Conservation (phyloP, 2,113 vertebrate species). For the Morone saxatilis region DNA sequence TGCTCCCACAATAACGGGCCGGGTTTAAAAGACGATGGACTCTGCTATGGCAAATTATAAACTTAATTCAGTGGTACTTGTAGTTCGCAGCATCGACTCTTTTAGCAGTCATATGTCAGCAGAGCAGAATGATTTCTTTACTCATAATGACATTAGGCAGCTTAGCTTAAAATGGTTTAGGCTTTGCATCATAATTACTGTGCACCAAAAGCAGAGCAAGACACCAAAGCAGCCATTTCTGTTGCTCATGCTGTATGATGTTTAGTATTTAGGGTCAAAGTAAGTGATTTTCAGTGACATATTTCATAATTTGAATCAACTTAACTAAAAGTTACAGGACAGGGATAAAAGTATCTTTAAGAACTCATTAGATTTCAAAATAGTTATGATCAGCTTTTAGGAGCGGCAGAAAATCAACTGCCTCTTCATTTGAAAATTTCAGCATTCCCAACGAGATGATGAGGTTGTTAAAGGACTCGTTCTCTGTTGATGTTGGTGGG, state of each 20-base stretch:
- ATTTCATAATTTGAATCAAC: conserved; percentile 32
- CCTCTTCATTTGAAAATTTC: conserved; percentile 29
- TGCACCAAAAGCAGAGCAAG: conserved; percentile 11
- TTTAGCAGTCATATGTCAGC: conserved; percentile 26
- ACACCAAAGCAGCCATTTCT: neutral
- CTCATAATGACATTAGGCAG: conserved; percentile 5
- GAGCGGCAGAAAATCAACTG: conserved; percentile 25
- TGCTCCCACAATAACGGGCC: neutral
- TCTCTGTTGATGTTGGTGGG: conserved; percentile 25
- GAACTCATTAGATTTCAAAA: conserved; percentile 14
- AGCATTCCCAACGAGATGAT: conserved; percentile 17
- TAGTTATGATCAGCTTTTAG: conserved; percentile 27
- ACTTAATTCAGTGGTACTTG: conserved; percentile 22
- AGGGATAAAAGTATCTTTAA: conserved; percentile 12
- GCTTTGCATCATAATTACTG: neutral
- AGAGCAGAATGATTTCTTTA: conserved; percentile 10
- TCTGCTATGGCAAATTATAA: conserved; percentile 10
- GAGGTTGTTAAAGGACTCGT: conserved; percentile 25
- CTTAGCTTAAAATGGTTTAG: conserved; percentile 5
- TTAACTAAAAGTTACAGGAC: conserved; percentile 15
- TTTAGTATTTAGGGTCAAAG: conserved; percentile 11
- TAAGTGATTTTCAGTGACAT: conserved; percentile 18
- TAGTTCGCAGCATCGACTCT: neutral
- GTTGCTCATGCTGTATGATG: conserved; percentile 1
- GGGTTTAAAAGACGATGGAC: conserved; percentile 27